phyloP scores from a whole-genome alignment of 2,888 invertebrate species.

The Leptopilina drosophilae region DNA sequence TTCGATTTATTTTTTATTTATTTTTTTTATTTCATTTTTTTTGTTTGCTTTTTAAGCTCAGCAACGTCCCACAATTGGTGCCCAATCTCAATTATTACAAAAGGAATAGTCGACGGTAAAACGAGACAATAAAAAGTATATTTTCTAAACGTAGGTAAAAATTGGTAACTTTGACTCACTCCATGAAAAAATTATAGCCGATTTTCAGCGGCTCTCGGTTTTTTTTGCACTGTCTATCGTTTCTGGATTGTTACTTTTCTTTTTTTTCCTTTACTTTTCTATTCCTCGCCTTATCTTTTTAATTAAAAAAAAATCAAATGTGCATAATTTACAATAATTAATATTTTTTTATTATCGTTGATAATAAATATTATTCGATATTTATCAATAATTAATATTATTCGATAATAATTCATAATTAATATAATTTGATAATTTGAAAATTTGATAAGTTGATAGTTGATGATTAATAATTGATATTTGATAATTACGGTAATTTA shows the following conservation, averaged over 20 bases:
- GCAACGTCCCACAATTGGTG: conserved; percentile 69
- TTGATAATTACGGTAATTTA: too few relatives aligned
- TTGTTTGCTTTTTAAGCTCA: conserved; percentile 27
- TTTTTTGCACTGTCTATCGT: conserved; percentile 65
- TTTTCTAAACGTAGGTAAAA: conserved; percentile 74
- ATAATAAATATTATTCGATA: too few relatives aligned
- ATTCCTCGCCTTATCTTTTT: conserved; percentile 45
- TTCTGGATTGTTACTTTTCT: conserved; percentile 70
- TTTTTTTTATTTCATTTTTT: too few relatives aligned
- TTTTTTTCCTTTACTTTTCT: conserved; percentile 51
- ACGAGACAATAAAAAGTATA: conserved; percentile 73
- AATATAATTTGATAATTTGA: too few relatives aligned
- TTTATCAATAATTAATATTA: too few relatives aligned
- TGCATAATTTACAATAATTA: too few relatives aligned
- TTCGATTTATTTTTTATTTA: conserved; percentile 27
- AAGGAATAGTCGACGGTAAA: conserved; percentile 74
- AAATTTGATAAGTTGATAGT: too few relatives aligned
- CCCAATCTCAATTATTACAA: conserved; percentile 74
- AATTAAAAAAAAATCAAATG: too few relatives aligned
- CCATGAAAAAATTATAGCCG: conserved; percentile 72
- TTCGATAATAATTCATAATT: too few relatives aligned
- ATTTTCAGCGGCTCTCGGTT: conserved; percentile 49
- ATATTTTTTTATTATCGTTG: too few relatives aligned
- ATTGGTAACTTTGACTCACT: conserved; percentile 77
- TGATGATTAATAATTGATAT: too few relatives aligned